Evolutionary conservation across 2,113 vertebrate species (phyloP).

Genomic region (Nettapus auritus): DNA sequence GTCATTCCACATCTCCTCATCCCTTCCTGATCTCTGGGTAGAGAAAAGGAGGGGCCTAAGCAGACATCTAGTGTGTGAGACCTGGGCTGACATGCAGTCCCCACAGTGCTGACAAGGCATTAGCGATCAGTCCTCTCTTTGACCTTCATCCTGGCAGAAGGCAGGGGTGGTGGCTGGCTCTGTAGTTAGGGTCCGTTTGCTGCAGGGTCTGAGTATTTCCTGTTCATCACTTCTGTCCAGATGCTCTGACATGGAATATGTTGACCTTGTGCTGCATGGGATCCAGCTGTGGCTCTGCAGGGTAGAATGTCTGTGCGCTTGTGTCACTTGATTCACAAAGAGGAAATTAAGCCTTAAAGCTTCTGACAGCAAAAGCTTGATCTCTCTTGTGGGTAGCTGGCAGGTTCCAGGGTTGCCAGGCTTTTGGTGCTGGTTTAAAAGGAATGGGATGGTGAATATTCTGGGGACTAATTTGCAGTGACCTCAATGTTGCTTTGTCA

Average conservation of each 20-base stretch:
- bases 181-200: not conserved
- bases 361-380: not conserved
- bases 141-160: not conserved
- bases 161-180: not conserved
- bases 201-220: not conserved
- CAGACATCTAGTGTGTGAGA: not conserved
- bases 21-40: not conserved
- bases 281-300: not conserved
- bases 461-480: not conserved
- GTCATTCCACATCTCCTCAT: fast-evolving
- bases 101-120: not conserved
- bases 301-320: not conserved
- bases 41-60: not conserved
- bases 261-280: not conserved
- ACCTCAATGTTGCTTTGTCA: not conserved
- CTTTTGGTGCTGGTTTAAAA: not conserved
- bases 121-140: not conserved
- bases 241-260: fast-evolving
- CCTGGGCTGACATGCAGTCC: not conserved
- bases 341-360: conserved; percentile 12
- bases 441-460: not conserved
- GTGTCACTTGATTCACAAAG: not conserved
- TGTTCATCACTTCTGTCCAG: not conserved
- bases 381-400: not conserved
- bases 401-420: not conserved